Evolutionary conservation across 2,888 invertebrate genomes (phyloP).

Genomic region (Eurytoma adleriae): DNA sequence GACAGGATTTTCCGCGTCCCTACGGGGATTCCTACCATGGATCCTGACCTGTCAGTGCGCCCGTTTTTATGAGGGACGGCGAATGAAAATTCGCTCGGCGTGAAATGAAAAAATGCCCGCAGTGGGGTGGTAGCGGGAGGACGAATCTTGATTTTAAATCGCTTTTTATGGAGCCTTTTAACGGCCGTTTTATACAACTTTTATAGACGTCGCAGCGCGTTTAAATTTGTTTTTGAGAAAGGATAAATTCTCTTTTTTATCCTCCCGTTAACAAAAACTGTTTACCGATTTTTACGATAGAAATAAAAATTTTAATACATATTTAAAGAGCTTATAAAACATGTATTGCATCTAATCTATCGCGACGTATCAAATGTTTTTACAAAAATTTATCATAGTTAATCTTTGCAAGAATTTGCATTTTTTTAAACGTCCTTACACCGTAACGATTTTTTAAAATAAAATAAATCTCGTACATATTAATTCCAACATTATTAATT

Average conservation of each 20-base stretch:
- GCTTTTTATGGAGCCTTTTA: constrained; percentile 46
- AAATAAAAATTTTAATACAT: neutral
- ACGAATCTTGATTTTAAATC: constrained; percentile 49
- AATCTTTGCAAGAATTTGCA: too few species aligned
- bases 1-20: constrained; percentile 15
- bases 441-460: too few species aligned
- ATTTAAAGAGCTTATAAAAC: too few species aligned
- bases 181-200: constrained; percentile 38
- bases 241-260: neutral
- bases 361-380: too few species aligned
- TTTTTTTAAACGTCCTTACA: too few species aligned
- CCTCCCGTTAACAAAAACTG: neutral
- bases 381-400: too few species aligned
- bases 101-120: constrained; percentile 45
- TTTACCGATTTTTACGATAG: constrained; percentile 4
- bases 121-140: neutral
- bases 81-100: constrained; percentile 49
- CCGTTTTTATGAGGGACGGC: constrained; percentile 30
- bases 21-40: constrained; percentile 20
- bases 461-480: too few species aligned
- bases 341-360: too few species aligned
- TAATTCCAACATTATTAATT: too few species aligned
- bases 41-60: neutral
- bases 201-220: constrained; percentile 9
- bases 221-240: constrained; percentile 15